phyloP scores from a whole-genome alignment of 2,113 vertebrate species.

The Delphinus delphis region DNA sequence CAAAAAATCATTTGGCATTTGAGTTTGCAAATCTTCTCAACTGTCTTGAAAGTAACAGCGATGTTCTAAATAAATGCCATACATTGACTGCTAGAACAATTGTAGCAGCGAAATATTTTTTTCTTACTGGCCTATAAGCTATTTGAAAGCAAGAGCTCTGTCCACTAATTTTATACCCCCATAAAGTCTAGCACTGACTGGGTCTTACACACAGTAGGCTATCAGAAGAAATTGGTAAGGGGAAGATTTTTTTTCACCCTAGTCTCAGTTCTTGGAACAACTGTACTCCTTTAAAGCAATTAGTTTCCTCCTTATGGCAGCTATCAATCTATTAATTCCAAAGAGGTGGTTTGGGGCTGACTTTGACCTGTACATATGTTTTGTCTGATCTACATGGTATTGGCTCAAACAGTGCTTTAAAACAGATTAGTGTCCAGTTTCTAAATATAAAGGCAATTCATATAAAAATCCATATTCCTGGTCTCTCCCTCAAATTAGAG shows the following conservation, averaged over 20 bases:
- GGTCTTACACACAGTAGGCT: background rate
- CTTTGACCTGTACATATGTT: background rate
- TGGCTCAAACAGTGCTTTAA: slow-evolving; percentile 21
- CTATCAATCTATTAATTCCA: background rate
- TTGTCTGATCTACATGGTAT: background rate
- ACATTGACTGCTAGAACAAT: background rate
- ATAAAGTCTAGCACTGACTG: background rate
- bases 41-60: background rate
- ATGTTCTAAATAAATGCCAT: background rate
- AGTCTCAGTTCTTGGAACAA: background rate
- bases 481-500: background rate
- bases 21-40: background rate
- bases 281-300: background rate
- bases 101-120: background rate
- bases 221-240: background rate
- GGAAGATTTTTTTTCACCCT: background rate
- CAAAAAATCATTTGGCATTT: background rate
- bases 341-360: background rate
- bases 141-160: background rate
- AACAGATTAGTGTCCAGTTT: slow-evolving; percentile 6
- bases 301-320: background rate
- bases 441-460: slow-evolving; percentile 10
- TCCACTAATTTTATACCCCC: background rate
- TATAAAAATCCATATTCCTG: background rate
- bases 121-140: background rate